Evolutionary conservation across 2,888 invertebrate species (phyloP).

Genomic region (Galeruca laticollis): DNA sequence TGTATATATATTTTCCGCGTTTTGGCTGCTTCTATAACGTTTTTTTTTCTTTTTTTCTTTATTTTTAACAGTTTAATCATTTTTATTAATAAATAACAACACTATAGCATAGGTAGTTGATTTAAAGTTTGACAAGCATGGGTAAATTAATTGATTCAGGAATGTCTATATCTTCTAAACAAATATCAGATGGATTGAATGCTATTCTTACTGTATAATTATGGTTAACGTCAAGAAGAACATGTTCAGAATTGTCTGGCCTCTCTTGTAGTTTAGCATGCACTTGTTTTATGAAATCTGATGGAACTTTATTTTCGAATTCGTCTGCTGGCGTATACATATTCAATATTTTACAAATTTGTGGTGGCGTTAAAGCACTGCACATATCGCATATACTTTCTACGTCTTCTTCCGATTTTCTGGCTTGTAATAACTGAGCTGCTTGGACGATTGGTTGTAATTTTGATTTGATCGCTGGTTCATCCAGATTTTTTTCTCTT

Average conservation of each 20-base stretch:
- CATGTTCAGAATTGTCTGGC: constrained; percentile 53
- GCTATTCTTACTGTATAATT: constrained; percentile 87
- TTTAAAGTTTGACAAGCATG: constrained; percentile 72
- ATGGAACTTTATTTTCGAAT: constrained; percentile 86
- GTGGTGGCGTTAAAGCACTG: constrained; percentile 87
- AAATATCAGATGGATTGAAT: constrained; percentile 86
- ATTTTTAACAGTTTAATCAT: no score
- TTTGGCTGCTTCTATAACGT: no score
- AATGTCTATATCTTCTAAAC: constrained; percentile 89
- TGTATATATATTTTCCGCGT: no score
- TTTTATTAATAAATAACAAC: no score
- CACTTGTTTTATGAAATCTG: constrained; percentile 85
- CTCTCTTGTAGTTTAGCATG: constrained; percentile 79
- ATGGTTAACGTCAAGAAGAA: constrained; percentile 77
- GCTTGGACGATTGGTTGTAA: constrained; percentile 95
- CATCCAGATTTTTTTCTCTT: constrained; percentile 77
- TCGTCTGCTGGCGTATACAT: constrained; percentile 84
- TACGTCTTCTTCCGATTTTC: constrained; percentile 94
- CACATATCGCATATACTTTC: constrained; percentile 94
- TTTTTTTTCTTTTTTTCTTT: no score
- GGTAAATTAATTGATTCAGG: constrained; percentile 82
- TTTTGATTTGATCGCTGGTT: constrained; percentile 75
- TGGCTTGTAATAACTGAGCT: constrained; percentile 92
- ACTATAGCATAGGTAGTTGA: no score
- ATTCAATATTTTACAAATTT: constrained; percentile 80